phyloP scores from a whole-genome alignment of 64 coral and sea anemone species.

The Acropora yongei region DNA sequence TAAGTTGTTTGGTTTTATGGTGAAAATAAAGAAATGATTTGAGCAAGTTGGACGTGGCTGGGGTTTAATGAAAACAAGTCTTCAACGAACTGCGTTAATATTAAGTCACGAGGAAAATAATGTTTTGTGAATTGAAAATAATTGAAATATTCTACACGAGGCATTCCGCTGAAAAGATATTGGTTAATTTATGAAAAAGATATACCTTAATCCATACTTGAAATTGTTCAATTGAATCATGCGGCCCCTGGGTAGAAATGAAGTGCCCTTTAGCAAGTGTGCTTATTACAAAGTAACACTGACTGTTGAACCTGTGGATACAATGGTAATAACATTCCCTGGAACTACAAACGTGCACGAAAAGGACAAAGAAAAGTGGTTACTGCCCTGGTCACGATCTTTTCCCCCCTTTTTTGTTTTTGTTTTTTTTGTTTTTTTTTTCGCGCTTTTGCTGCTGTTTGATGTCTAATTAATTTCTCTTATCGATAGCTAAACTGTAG shows the following conservation, averaged over 20 bases:
- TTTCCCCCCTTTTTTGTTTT: not conserved
- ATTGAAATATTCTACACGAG: constrained; percentile 6
- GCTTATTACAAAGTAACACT: constrained; percentile 19
- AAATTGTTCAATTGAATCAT: constrained; percentile 13
- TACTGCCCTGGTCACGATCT: not conserved
- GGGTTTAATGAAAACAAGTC: not conserved
- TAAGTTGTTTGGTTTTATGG: not conserved
- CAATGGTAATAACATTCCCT: not conserved
- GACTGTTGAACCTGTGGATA: not conserved
- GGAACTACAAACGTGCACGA: not conserved
- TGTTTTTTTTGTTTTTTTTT: not conserved
- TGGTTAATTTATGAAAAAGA: constrained; percentile 41
- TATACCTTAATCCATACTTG: constrained; percentile 29
- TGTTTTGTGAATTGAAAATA: constrained; percentile 24
- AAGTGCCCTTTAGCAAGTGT: constrained; percentile 34
- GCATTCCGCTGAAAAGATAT: constrained; percentile 31
- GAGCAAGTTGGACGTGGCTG: too few species aligned
- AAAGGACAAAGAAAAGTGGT: not conserved
- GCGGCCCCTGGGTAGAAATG: constrained; percentile 12
- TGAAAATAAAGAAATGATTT: not conserved
- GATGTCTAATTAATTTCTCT: too few species aligned
- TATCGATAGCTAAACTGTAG: too few species aligned
- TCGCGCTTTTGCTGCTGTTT: too few species aligned
- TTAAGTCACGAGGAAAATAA: constrained; percentile 35
- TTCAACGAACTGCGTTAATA: constrained; percentile 10